These are phyloP conservation scores for Drosophila ananassae DNA, from an alignment of 1,140 invertebrate genomes.

Conservation along the genomic window DNA sequence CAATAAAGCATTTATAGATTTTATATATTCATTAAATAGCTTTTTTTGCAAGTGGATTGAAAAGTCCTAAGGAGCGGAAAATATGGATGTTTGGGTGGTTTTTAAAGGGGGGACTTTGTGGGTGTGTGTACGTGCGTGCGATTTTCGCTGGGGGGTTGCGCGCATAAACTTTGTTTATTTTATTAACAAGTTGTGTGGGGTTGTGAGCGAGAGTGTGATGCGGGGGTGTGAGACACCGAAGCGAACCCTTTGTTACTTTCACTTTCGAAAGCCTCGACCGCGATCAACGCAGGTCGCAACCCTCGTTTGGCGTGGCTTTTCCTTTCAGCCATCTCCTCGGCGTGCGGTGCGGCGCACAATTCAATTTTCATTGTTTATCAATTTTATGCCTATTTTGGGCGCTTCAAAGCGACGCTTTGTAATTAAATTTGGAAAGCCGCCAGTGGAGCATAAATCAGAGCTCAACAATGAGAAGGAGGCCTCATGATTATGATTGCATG, in stretches of 20 bases:
- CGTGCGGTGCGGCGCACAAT: constrained; percentile 51
- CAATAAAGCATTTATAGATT: no score
- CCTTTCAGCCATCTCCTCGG: constrained; percentile 46
- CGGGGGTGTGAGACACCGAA: constrained; percentile 3
- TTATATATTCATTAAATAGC: no score
- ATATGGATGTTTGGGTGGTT: constrained; percentile 8
- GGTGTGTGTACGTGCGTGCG: constrained; percentile 33
- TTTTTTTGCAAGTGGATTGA: constrained; percentile 28
- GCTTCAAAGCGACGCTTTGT: constrained; percentile 71
- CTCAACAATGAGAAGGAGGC: constrained; percentile 30
- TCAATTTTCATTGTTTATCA: constrained; percentile 83
- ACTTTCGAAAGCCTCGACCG: constrained; percentile 38
- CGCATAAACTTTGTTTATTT: constrained; percentile 73
- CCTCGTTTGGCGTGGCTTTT: constrained; percentile 39
- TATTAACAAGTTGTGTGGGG: constrained; percentile 73
- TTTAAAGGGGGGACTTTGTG: constrained; percentile 21
- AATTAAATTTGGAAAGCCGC: constrained; percentile 82
- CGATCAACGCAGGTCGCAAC: constrained; percentile 53
- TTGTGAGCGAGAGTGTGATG: neutral
- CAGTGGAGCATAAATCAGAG: constrained; percentile 72
- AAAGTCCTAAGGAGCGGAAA: neutral
- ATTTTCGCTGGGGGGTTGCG: constrained; percentile 48
- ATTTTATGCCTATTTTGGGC: constrained; percentile 80
- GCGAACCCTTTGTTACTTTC: constrained; percentile 57
- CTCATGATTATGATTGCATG: constrained; percentile 57